Conservation (phyloP, 2,113 vertebrate genomes). For the Asarcornis scutulata region DNA sequence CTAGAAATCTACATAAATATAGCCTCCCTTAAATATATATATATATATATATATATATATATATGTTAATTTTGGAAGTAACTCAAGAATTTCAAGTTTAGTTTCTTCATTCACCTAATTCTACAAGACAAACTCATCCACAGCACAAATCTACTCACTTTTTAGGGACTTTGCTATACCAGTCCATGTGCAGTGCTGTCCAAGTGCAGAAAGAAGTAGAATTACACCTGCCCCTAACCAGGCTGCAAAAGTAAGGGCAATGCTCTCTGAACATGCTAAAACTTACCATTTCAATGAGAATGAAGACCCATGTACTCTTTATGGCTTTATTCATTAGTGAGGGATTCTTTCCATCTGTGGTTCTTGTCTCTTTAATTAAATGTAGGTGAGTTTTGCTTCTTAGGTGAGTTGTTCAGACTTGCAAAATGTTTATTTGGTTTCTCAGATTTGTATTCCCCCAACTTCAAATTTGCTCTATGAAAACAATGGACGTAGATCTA, state of each 20-base stretch:
- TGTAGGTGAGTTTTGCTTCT: not conserved
- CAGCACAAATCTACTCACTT: not conserved
- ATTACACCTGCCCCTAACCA: not conserved
- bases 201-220: not conserved
- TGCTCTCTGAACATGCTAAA: not conserved
- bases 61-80: not conserved
- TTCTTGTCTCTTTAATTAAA: not conserved
- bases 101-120: not conserved
- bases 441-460: conserved; percentile 12
- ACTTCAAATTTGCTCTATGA: conserved; percentile 28
- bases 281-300: not conserved
- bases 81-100: not conserved
- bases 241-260: not conserved
- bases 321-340: not conserved
- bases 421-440: conserved; percentile 29
- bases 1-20: not conserved
- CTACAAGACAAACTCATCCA: not conserved
- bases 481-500: conserved; percentile 48
- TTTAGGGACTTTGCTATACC: not conserved
- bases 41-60: too few species aligned
- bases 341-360: not conserved
- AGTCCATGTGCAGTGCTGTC: fast-evolving
- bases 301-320: not conserved
- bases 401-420: not conserved
- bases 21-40: not conserved